Conservation (phyloP, 2,888 invertebrate genomes). For the Spialia ferax region DNA sequence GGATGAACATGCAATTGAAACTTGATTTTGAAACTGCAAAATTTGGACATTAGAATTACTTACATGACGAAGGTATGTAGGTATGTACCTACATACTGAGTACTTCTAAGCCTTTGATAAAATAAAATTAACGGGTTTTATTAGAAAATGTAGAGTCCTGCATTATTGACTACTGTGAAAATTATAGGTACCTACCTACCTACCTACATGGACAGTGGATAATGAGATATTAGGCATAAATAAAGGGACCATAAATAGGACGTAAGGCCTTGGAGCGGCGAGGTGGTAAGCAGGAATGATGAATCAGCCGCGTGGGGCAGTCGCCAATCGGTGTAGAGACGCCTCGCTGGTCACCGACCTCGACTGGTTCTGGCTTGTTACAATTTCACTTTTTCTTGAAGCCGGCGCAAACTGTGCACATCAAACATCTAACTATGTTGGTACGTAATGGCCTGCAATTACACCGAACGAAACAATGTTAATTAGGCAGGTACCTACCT, state of each 20-base stretch:
- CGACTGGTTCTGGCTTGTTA: conserved; percentile 82
- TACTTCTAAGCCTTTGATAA: no score
- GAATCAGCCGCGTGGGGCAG: conserved; percentile 72
- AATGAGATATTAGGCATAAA: no score
- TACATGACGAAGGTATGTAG: no score
- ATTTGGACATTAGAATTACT: no score
- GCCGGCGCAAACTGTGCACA: conserved; percentile 44
- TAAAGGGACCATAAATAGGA: conserved; percentile 30
- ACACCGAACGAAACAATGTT: conserved; percentile 35
- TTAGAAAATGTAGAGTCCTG: conserved; percentile 8
- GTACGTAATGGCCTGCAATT: conserved; percentile 28
- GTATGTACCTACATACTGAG: background rate
- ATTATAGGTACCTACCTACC: background rate
- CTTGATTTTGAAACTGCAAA: no score
- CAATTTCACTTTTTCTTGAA: conserved; percentile 81
- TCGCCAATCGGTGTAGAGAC: conserved; percentile 62
- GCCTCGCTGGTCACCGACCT: conserved; percentile 78
- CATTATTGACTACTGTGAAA: background rate
- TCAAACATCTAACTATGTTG: conserved; percentile 41
- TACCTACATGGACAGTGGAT: no score
- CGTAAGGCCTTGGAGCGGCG: conserved; percentile 42
- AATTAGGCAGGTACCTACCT: no score
- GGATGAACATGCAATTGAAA: background rate
- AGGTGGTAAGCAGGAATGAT: conserved; percentile 67
- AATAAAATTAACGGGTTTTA: background rate